Evolutionary conservation across 2,888 invertebrate genomes (phyloP).

Genomic region (Metallyticus violacea): DNA sequence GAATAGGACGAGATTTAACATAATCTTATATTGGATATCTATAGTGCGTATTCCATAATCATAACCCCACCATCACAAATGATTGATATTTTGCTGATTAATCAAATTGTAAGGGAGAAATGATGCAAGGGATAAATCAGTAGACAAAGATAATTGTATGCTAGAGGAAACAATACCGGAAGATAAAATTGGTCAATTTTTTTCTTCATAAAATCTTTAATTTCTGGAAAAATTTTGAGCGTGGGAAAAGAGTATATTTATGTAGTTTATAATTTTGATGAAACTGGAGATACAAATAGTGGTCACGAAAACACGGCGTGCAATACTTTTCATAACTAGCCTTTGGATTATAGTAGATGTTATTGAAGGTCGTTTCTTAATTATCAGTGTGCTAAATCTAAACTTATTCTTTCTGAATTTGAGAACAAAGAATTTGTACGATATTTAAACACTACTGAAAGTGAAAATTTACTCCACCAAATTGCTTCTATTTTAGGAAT

Average conservation of each 20-base stretch:
- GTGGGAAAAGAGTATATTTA: neutral
- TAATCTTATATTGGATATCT: no score
- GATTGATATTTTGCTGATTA: no score
- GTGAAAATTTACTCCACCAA: constrained; percentile 40
- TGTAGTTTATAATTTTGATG: neutral
- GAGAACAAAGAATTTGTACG: neutral
- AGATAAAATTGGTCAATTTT: no score
- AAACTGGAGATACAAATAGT: neutral
- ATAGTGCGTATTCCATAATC: no score
- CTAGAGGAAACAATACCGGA: no score
- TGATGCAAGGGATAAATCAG: no score
- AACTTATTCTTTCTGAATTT: neutral
- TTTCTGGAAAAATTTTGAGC: neutral
- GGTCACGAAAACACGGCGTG: neutral
- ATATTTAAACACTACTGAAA: constrained; percentile 19
- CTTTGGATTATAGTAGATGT: neutral
- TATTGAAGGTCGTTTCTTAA: neutral
- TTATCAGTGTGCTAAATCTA: neutral
- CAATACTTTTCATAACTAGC: neutral
- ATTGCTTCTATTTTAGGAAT: no score
- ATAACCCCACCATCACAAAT: no score
- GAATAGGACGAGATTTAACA: no score
- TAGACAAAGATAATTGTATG: no score
- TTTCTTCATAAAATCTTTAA: no score
- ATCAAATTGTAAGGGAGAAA: no score